Conservation (phyloP, 1,140 invertebrate genomes). For the Drosophila obscura region DNA sequence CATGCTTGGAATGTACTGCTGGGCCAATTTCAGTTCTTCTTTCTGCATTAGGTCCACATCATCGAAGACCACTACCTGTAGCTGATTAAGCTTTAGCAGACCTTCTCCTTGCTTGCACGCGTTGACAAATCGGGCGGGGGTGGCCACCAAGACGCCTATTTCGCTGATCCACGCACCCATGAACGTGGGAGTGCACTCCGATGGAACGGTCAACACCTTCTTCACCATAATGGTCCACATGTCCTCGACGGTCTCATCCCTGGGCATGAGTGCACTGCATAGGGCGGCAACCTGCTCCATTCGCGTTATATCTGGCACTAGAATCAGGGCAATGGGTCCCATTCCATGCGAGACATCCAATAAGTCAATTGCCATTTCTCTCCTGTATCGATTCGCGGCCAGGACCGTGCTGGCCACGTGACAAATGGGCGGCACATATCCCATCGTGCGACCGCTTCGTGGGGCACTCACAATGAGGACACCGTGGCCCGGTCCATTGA, state of each 20-base stretch:
- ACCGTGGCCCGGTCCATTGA: slow-evolving; percentile 21
- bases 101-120: neutral
- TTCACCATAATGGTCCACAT: slow-evolving; percentile 6
- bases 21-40: neutral
- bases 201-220: slow-evolving; percentile 33
- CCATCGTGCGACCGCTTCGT: slow-evolving; percentile 54
- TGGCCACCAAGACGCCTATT: slow-evolving; percentile 49
- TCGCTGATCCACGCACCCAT: slow-evolving; percentile 25
- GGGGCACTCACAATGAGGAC: slow-evolving; percentile 56
- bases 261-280: slow-evolving; percentile 35
- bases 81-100: slow-evolving; percentile 4
- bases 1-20: slow-evolving; percentile 1
- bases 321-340: slow-evolving; percentile 32
- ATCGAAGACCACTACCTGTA: slow-evolving; percentile 45
- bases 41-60: slow-evolving; percentile 53
- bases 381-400: neutral
- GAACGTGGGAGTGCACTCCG: neutral
- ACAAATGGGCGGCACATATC: slow-evolving; percentile 58
- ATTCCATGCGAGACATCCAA: too few species aligned
- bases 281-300: slow-evolving; percentile 30
- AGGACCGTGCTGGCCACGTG: slow-evolving; percentile 19
- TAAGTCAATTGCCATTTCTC: neutral
- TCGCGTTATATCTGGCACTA: slow-evolving; percentile 28
- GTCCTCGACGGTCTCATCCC: slow-evolving; percentile 3
- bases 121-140: slow-evolving; percentile 50